Percentiles rank a stretch among this genome's conserved stretches.
Evolutionary conservation across 2,113 vertebrate species (phyloP).

Genomic region (Apodemus sylvaticus): DNA sequence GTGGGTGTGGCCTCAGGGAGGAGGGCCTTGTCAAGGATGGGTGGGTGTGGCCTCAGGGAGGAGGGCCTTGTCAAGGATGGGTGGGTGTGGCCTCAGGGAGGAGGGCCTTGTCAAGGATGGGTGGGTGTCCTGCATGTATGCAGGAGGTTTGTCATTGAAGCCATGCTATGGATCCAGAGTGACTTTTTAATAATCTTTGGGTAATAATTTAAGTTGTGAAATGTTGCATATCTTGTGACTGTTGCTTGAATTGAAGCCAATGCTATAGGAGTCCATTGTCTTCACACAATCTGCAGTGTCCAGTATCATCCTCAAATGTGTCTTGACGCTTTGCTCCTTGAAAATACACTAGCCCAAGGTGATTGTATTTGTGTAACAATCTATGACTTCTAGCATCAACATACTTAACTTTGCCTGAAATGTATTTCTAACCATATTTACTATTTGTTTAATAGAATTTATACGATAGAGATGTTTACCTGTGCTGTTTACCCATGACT

Average conservation of each 20-base stretch:
- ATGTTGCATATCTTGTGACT: constrained; percentile 72
- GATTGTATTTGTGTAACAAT: constrained; percentile 61
- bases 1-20: constrained; percentile 88
- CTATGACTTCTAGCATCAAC: constrained; percentile 33
- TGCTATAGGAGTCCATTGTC: constrained; percentile 62
- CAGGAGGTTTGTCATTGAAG: constrained; percentile 68
- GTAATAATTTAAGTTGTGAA: constrained; percentile 77
- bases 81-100: constrained; percentile 88
- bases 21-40: constrained; percentile 12
- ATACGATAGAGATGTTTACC: constrained; percentile 55
- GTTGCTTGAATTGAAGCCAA: constrained; percentile 71
- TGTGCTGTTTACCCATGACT: constrained; percentile 62
- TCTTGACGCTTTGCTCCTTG: constrained; percentile 65
- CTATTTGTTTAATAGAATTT: constrained; percentile 54
- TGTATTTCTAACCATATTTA: constrained; percentile 56
- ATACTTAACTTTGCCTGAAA: constrained; percentile 66
- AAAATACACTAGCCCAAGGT: constrained; percentile 36
- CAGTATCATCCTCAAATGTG: constrained; percentile 55
- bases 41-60: constrained; percentile 88
- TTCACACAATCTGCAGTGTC: constrained; percentile 68
- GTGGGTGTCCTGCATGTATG: constrained; percentile 51
- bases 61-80: constrained; percentile 12
- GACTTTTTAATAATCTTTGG: constrained; percentile 64
- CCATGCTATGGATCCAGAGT: constrained; percentile 75
- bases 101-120: constrained; percentile 29